These are phyloP conservation scores for Oncorhynchus kisutch DNA, from an alignment of 2,113 vertebrate genomes.

Conservation along the genomic window DNA sequence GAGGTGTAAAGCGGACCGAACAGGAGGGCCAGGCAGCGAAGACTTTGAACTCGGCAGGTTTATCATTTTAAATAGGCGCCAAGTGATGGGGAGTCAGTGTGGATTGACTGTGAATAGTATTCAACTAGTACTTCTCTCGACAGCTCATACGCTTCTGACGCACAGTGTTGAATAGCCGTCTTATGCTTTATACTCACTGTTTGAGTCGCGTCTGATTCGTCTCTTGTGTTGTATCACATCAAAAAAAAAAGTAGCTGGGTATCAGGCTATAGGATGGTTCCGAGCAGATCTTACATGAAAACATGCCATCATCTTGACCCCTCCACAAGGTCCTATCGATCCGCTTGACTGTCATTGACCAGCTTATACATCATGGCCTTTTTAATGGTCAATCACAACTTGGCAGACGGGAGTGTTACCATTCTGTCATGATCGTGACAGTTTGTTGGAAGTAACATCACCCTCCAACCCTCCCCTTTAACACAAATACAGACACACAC, in stretches of 20 bases:
- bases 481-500: slow-evolving; percentile 18
- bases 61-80: slow-evolving; percentile 47
- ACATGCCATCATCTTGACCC: slow-evolving; percentile 93
- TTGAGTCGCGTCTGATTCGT: slow-evolving; percentile 69
- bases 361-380: slow-evolving; percentile 94
- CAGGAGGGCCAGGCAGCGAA: slow-evolving; percentile 61
- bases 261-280: slow-evolving; percentile 77
- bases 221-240: slow-evolving; percentile 75
- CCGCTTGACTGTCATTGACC: slow-evolving; percentile 94
- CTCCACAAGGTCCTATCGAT: slow-evolving; percentile 80
- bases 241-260: slow-evolving; percentile 74
- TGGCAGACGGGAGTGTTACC: slow-evolving; percentile 88
- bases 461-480: slow-evolving; percentile 30
- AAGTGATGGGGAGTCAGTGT: slow-evolving; percentile 44
- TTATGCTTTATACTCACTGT: slow-evolving; percentile 55
- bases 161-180: slow-evolving; percentile 19
- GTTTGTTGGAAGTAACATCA: slow-evolving; percentile 68
- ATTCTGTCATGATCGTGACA: slow-evolving; percentile 88
- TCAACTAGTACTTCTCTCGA: slow-evolving; percentile 51
- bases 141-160: slow-evolving; percentile 8
- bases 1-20: slow-evolving; percentile 62
- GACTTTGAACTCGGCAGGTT: slow-evolving; percentile 44
- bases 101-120: slow-evolving; percentile 42
- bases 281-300: slow-evolving; percentile 82
- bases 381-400: slow-evolving; percentile 91